These are phyloP conservation scores for Passerina amoena DNA, from an alignment of 2,113 vertebrate genomes.

Conservation along the genomic window DNA sequence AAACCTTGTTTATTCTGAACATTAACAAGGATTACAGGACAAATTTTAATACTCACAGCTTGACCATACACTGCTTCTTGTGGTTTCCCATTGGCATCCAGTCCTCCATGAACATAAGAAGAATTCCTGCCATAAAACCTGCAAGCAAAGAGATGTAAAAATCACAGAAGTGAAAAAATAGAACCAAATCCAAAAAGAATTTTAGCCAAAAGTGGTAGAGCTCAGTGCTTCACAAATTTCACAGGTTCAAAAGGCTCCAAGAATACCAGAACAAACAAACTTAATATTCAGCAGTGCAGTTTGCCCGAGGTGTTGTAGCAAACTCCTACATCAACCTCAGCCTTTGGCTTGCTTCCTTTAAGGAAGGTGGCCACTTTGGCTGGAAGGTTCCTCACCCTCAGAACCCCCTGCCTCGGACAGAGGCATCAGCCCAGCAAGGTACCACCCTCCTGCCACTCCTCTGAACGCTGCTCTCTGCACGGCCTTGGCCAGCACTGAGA, in stretches of 20 bases:
- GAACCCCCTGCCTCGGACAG: neutral
- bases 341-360: neutral
- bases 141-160: neutral
- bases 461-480: neutral
- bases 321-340: neutral
- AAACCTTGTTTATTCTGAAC: neutral
- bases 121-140: slow-evolving; percentile 99
- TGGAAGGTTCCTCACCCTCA: neutral
- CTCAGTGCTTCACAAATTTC: neutral
- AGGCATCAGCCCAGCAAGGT: neutral
- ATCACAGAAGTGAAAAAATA: neutral
- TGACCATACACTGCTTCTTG: slow-evolving; percentile 97
- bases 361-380: neutral
- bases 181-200: neutral
- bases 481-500: neutral
- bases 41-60: slow-evolving; percentile 82
- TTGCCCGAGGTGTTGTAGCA: fast-evolving
- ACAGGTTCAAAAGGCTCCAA: neutral
- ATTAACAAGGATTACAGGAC: neutral
- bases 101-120: slow-evolving; percentile 95
- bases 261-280: neutral
- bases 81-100: slow-evolving; percentile 91
- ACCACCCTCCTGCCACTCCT: neutral
- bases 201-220: neutral
- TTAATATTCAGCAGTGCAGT: neutral